Conservation (phyloP, 1,140 invertebrate species). For the Lepidotrigona ventralis region DNA sequence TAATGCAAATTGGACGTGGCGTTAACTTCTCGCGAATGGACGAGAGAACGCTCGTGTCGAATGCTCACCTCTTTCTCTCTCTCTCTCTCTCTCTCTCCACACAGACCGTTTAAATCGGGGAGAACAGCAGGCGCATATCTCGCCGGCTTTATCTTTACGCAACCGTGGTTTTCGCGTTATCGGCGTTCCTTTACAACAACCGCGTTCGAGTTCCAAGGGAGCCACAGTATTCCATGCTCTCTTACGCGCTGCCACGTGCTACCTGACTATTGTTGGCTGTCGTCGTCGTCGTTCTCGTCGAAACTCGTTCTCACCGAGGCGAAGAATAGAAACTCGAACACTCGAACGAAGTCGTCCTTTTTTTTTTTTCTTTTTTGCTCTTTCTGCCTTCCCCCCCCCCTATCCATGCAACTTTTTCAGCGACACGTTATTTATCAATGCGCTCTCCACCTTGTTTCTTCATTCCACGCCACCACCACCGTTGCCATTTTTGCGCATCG, state of each 20-base stretch:
- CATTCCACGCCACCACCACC: conserved; percentile 6
- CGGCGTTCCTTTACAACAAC: conserved; percentile 19
- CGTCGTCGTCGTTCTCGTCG: conserved; percentile 2
- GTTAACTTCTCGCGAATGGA: conserved; percentile 20
- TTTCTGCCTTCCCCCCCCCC: too few relatives aligned
- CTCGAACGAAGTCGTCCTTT: neutral
- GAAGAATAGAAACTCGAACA: neutral
- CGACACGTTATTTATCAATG: neutral
- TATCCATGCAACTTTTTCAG: neutral
- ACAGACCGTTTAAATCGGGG: conserved; percentile 15
- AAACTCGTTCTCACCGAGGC: neutral
- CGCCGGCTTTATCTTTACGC: conserved; percentile 46
- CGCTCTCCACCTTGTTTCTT: neutral
- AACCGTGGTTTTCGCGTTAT: conserved; percentile 37
- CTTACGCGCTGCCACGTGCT: conserved; percentile 19
- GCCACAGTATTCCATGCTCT: neutral
- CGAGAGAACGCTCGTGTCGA: neutral
- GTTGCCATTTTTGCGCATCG: conserved; percentile 22
- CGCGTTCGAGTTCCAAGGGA: conserved; percentile 15
- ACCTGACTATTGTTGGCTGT: conserved; percentile 23
- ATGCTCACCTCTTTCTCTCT: neutral
- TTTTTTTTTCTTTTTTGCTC: neutral
- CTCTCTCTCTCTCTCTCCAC: too few relatives aligned
- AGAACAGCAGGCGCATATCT: conserved; percentile 25
- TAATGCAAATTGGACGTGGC: conserved; percentile 47